These are phyloP conservation scores for Adoxophyes honmai DNA, from an alignment of 1,140 invertebrate species.

Conservation along the genomic window DNA sequence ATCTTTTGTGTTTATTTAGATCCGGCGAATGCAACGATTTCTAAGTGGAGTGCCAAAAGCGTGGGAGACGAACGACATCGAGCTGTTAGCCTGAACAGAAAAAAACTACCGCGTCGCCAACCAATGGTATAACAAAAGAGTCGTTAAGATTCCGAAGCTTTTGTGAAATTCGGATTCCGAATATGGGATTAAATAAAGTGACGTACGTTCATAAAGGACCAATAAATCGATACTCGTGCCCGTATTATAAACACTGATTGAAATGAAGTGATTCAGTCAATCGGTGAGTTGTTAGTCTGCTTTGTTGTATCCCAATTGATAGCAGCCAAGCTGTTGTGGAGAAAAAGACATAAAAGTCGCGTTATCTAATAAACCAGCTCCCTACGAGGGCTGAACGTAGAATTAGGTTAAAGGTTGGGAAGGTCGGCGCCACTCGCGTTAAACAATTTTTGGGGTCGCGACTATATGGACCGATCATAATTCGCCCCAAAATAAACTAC, in stretches of 20 bases:
- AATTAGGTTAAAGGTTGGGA: conserved; percentile 64
- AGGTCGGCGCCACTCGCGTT: conserved; percentile 38
- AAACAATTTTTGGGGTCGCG: conserved; percentile 55
- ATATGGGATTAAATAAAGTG: not conserved
- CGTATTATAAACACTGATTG: conserved; percentile 40
- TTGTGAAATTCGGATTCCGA: not conserved
- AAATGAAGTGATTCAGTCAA: conserved; percentile 40
- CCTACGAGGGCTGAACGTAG: conserved; percentile 48
- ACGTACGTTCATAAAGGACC: not conserved
- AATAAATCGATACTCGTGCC: conserved; percentile 16
- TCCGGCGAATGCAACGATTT: conserved; percentile 51
- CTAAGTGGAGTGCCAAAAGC: conserved; percentile 57
- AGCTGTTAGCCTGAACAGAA: conserved; percentile 15
- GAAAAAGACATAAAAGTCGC: conserved; percentile 35
- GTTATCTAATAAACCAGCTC: conserved; percentile 57
- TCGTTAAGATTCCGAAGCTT: no score
- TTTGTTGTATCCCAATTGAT: conserved; percentile 45
- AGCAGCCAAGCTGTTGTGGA: conserved; percentile 24
- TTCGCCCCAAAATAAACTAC: conserved; percentile 46
- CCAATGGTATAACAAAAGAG: no score
- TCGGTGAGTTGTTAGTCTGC: conserved; percentile 27
- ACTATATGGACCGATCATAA: conserved; percentile 50
- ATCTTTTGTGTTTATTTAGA: conserved; percentile 66
- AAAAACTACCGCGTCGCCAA: not conserved
- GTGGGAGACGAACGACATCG: conserved; percentile 46